Conservation (phyloP, 2,797 vertebrate genomes). For the Garrulus glandarius region DNA sequence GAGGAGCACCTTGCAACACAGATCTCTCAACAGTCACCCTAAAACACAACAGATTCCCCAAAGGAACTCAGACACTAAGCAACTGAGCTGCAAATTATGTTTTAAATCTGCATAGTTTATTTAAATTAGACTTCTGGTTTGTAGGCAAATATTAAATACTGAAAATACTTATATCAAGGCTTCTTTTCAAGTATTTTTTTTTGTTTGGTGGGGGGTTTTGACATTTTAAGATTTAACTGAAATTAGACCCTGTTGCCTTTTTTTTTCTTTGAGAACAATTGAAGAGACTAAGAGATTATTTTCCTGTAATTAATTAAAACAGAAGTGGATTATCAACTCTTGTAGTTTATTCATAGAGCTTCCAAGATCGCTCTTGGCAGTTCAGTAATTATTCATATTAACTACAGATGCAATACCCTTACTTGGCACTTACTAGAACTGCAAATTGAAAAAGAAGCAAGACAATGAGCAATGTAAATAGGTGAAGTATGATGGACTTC, state of each 20-base stretch:
- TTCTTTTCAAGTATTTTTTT: not conserved
- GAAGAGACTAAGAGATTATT: not conserved
- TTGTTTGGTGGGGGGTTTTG: not conserved
- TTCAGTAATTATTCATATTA: slow-evolving; percentile 50
- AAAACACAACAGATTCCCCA: not conserved
- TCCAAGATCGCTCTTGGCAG: not conserved
- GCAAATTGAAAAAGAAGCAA: not conserved
- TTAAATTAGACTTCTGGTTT: not conserved
- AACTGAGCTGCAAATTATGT: not conserved
- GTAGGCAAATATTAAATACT: not conserved
- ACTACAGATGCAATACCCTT: not conserved
- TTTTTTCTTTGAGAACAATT: not conserved
- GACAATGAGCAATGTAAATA: slow-evolving; percentile 26
- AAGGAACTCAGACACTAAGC: not conserved
- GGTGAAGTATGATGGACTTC: not conserved
- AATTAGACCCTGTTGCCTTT: not conserved
- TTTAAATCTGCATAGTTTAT: not conserved
- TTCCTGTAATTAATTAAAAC: slow-evolving; percentile 28
- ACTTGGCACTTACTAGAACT: not conserved
- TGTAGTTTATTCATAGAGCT: not conserved
- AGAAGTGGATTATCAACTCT: not conserved
- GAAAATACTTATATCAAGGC: not conserved
- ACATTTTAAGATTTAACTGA: not conserved
- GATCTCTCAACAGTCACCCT: not conserved
- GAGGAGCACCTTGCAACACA: not conserved